Conservation (phyloP, 1,140 invertebrate species). For the Stenopsyche tienmushanensis region DNA sequence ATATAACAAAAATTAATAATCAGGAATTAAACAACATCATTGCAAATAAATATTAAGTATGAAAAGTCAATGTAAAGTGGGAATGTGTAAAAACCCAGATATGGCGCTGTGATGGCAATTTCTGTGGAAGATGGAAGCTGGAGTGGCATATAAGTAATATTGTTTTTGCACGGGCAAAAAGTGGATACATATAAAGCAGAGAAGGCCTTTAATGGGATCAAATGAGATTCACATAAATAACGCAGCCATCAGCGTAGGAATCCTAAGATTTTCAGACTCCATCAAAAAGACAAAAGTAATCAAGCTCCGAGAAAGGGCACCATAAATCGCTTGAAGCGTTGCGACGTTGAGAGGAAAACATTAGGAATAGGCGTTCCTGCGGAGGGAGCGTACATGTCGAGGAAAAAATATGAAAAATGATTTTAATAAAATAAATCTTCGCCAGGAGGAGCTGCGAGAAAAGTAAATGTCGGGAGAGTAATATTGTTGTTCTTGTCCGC, state of each 20-base stretch:
- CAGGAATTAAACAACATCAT: too few species aligned
- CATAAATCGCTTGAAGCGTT: slow-evolving; percentile 11
- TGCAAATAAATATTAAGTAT: too few species aligned
- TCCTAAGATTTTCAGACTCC: slow-evolving; percentile 13
- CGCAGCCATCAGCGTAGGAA: slow-evolving; percentile 16
- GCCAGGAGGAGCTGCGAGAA: slow-evolving; percentile 2
- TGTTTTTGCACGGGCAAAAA: too few species aligned
- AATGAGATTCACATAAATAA: slow-evolving; percentile 24
- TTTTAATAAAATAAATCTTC: slow-evolving; percentile 41
- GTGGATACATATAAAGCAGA: too few species aligned
- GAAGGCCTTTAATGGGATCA: slow-evolving; percentile 16
- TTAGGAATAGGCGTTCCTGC: neutral
- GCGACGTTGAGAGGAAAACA: slow-evolving; percentile 3
- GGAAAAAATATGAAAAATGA: slow-evolving; percentile 39
- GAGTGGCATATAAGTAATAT: too few species aligned
- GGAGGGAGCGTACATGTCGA: neutral
- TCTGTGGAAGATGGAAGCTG: too few species aligned
- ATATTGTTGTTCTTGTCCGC: slow-evolving; percentile 27
- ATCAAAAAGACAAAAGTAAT: slow-evolving; percentile 32
- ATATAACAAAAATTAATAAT: too few species aligned
- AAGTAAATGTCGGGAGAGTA: slow-evolving; percentile 20
- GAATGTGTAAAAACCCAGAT: too few species aligned
- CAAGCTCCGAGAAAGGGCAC: slow-evolving; percentile 4
- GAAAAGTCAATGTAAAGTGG: too few species aligned
- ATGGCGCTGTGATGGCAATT: too few species aligned